Evolutionary conservation across 2,888 invertebrate species (phyloP).

Genomic region (Mythimna pallens): DNA sequence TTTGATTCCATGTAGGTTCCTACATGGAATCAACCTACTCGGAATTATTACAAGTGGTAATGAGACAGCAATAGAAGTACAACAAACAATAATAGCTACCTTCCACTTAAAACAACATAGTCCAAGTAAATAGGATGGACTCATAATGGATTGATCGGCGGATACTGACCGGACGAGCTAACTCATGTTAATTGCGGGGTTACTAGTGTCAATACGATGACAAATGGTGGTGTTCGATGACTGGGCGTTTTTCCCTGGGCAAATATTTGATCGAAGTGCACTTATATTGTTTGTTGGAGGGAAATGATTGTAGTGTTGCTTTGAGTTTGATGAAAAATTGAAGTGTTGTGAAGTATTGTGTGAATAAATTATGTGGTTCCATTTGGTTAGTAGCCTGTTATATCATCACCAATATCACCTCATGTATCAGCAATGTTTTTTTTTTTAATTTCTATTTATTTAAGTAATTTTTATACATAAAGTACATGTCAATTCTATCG

Average conservation of each 20-base stretch:
- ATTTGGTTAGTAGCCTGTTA: no score
- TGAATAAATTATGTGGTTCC: not conserved
- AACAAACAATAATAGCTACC: not conserved
- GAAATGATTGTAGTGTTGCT: not conserved
- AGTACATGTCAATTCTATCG: no score
- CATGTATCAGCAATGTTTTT: no score
- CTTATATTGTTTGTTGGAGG: constrained; percentile 29
- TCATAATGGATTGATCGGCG: constrained; percentile 66
- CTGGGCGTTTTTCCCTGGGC: constrained; percentile 38
- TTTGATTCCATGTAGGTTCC: no score
- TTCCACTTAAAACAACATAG: constrained; percentile 35
- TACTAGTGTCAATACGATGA: constrained; percentile 63
- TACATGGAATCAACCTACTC: no score
- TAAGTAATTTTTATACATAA: no score
- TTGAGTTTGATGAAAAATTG: constrained; percentile 1
- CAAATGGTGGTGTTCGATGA: constrained; percentile 62
- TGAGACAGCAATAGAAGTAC: constrained; percentile 9
- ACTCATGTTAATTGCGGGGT: constrained; percentile 69
- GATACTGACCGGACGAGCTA: constrained; percentile 61
- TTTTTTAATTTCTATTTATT: no score
- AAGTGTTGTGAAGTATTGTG: no score
- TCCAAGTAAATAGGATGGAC: constrained; percentile 37
- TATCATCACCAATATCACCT: no score
- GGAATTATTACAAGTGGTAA: not conserved
- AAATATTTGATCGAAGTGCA: constrained; percentile 56